These are phyloP conservation scores for Achroia grisella DNA, from an alignment of 1,140 invertebrate species.

Conservation along the genomic window DNA sequence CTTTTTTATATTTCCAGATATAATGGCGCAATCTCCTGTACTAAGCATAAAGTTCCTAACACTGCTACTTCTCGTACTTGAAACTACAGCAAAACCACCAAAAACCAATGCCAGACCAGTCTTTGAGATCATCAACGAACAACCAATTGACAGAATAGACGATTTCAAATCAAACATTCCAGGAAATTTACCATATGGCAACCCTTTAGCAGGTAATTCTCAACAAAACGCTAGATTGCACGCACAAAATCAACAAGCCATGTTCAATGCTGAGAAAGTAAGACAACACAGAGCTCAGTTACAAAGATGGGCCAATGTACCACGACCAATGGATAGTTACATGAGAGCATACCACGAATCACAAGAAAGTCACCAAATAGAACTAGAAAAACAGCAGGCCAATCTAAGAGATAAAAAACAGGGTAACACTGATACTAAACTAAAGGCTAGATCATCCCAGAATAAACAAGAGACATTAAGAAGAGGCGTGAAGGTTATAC, in stretches of 20 bases:
- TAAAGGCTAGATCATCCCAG: neutral
- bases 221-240: slow-evolving; percentile 52
- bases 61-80: slow-evolving; percentile 23
- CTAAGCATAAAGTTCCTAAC: slow-evolving; percentile 7
- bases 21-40: slow-evolving; percentile 24
- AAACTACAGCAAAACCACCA: slow-evolving; percentile 18
- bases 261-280: slow-evolving; percentile 60
- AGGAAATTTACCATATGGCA: slow-evolving; percentile 44
- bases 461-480: slow-evolving; percentile 5
- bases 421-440: neutral
- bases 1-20: slow-evolving; percentile 35
- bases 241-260: slow-evolving; percentile 59
- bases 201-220: slow-evolving; percentile 55
- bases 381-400: slow-evolving; percentile 54
- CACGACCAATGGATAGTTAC: slow-evolving; percentile 50
- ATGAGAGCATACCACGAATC: slow-evolving; percentile 66
- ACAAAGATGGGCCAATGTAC: slow-evolving; percentile 45
- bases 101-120: slow-evolving; percentile 47
- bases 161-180: slow-evolving; percentile 27
- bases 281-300: slow-evolving; percentile 60
- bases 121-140: slow-evolving; percentile 58
- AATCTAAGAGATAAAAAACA: slow-evolving; percentile 24
- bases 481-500: slow-evolving; percentile 4
- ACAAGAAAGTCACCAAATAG: slow-evolving; percentile 62
- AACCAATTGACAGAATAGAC: slow-evolving; percentile 35